Evolutionary conservation across 2,797 vertebrate species (phyloP).

Genomic region (Coreius guichenoti): DNA sequence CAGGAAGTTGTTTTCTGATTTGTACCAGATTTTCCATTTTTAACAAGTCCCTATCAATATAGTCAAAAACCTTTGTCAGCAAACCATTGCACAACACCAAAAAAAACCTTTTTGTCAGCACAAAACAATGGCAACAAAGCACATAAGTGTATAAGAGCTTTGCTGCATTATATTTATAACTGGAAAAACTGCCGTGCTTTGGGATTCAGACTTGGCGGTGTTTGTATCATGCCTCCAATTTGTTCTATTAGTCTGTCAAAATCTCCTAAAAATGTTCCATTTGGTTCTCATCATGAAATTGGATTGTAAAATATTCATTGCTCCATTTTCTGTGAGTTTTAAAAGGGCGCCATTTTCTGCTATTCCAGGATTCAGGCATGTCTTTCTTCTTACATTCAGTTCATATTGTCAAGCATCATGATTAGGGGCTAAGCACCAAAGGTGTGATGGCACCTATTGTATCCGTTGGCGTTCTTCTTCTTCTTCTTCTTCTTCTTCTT

Average conservation of each 20-base stretch:
- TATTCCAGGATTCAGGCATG: not conserved
- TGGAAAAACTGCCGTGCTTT: not conserved
- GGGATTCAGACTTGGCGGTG: not conserved
- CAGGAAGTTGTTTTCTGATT: constrained; percentile 8
- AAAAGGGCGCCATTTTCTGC: not conserved
- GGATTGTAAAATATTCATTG: not conserved
- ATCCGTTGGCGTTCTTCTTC: too few species aligned
- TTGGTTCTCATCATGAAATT: not conserved
- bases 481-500: too few species aligned
- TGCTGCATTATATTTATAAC: not conserved
- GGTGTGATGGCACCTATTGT: too few species aligned
- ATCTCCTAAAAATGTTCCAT: not conserved
- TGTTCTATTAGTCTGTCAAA: not conserved
- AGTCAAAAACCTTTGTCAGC: not conserved
- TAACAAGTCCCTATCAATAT: not conserved
- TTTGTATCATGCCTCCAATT: not conserved
- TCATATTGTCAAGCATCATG: not conserved
- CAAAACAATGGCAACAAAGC: not conserved
- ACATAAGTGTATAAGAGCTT: not conserved
- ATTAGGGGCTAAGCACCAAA: too few species aligned
- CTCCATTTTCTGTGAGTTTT: not conserved
- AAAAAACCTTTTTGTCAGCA: not conserved
- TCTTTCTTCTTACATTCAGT: not conserved
- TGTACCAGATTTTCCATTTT: constrained; percentile 16
- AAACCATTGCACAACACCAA: not conserved